Conservation (phyloP, 2,113 vertebrate genomes). For the Saimiri boliviensis region DNA sequence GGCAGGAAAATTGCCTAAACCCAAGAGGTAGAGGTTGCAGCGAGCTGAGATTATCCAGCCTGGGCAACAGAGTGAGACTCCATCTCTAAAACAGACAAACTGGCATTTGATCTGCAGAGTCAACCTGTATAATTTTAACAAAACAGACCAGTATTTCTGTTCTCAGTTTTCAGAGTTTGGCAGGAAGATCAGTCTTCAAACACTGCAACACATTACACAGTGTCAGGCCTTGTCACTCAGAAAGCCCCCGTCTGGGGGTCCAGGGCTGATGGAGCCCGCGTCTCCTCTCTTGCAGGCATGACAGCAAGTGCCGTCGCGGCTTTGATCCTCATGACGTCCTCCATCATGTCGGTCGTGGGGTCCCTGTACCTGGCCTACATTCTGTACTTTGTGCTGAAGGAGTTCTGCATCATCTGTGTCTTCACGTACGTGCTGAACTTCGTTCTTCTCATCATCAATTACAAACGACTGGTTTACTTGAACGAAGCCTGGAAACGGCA, state of each 20-base stretch:
- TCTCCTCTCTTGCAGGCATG: conserved; percentile 91
- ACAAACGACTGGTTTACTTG: conserved; percentile 99
- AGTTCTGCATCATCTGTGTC: conserved; percentile 97
- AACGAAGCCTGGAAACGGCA: conserved; percentile 99
- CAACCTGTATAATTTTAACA: neutral
- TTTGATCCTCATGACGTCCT: conserved; percentile 97
- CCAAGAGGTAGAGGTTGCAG: too few species aligned
- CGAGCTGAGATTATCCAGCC: too few species aligned
- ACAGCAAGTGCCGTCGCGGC: conserved; percentile 97
- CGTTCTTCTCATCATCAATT: conserved; percentile 98
- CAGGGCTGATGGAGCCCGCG: neutral
- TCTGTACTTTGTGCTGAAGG: conserved; percentile 99
- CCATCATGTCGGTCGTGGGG: conserved; percentile 96
- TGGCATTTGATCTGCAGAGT: neutral
- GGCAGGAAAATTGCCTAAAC: too few species aligned
- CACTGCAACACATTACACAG: neutral
- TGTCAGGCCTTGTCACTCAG: neutral
- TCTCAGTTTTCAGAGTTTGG: neutral
- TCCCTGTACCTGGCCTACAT: conserved; percentile 99
- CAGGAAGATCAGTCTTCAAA: neutral
- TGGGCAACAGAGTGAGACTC: too few species aligned
- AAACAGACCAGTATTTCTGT: neutral
- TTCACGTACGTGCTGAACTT: conserved; percentile 98
- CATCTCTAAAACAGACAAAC: too few species aligned
- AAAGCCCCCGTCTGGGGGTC: neutral